A percentile compares a stretch with the other conserved stretches of the same genome.
Evolutionary conservation across 2,113 vertebrate genomes (phyloP).

Genomic region (Excalfactoria chinensis): DNA sequence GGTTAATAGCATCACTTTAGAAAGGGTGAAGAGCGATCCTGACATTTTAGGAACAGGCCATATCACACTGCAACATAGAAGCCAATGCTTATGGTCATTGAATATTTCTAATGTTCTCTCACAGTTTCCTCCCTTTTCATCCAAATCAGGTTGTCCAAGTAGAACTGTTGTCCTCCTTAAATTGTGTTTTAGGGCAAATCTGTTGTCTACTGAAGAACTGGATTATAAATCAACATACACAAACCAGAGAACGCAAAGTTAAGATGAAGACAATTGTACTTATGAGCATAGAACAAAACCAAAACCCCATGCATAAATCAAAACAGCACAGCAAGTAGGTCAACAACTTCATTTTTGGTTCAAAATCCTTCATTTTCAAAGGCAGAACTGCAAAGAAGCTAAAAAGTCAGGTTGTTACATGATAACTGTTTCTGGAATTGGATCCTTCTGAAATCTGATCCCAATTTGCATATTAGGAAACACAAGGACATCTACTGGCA

Average conservation of each 20-base stretch:
- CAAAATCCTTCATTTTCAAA: background rate
- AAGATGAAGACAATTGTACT: background rate
- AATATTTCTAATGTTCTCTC: background rate
- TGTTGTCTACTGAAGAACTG: background rate
- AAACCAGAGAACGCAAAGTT: background rate
- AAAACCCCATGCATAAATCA: background rate
- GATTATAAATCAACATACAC: background rate
- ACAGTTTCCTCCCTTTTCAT: background rate
- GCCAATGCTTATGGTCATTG: background rate
- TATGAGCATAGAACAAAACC: background rate
- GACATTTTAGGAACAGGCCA: background rate
- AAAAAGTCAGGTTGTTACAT: background rate
- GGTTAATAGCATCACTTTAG: background rate
- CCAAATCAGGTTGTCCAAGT: background rate
- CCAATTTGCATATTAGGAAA: background rate
- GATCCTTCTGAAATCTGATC: accelerated
- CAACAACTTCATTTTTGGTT: background rate
- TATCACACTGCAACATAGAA: background rate
- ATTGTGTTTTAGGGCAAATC: background rate
- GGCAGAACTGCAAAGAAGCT: background rate
- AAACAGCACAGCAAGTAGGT: background rate
- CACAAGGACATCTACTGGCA: conserved; percentile 50
- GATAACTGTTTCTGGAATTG: background rate
- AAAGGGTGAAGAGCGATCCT: background rate
- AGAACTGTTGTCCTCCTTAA: background rate